Evolutionary conservation across 2,888 invertebrate species (phyloP).

Genomic region (Drosophila cognata): DNA sequence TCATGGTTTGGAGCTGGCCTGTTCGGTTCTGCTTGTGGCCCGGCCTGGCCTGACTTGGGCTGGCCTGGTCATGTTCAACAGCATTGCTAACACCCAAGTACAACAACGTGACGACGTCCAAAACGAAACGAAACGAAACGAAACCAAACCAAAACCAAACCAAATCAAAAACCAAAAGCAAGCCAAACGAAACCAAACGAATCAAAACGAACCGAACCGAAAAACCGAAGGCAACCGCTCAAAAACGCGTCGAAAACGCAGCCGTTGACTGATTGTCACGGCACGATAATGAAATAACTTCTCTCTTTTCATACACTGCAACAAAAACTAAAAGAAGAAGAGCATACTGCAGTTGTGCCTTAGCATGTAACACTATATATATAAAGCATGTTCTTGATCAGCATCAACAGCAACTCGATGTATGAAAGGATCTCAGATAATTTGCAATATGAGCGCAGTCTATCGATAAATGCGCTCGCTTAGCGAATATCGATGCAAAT

Average conservation of each 20-base stretch:
- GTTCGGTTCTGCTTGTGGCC: background rate
- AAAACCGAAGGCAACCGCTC: constrained; percentile 7
- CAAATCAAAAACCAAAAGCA: constrained; percentile 1
- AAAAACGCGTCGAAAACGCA: constrained; percentile 61
- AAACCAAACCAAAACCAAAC: constrained; percentile 7
- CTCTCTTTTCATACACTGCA: constrained; percentile 2
- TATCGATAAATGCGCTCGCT: background rate
- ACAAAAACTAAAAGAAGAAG: background rate
- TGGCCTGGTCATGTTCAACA: constrained; percentile 69
- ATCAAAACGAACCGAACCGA: constrained; percentile 14
- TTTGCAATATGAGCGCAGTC: background rate
- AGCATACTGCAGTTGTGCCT: background rate
- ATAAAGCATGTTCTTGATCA: background rate
- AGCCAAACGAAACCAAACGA: constrained; percentile 8
- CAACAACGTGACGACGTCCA: constrained; percentile 74
- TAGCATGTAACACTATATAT: background rate
- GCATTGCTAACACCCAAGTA: constrained; percentile 75
- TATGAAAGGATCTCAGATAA: background rate
- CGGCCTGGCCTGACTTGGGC: constrained; percentile 18
- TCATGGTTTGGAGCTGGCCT: constrained; percentile 53
- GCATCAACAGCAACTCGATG: too few relatives aligned
- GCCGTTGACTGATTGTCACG: constrained; percentile 74
- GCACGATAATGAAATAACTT: constrained; percentile 74
- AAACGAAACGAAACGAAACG: constrained; percentile 34
- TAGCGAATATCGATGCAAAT: background rate